These are phyloP conservation scores for Mormyrops boulengeri DNA, from an alignment of 2,797 vertebrate genomes.

Conservation along the genomic window DNA sequence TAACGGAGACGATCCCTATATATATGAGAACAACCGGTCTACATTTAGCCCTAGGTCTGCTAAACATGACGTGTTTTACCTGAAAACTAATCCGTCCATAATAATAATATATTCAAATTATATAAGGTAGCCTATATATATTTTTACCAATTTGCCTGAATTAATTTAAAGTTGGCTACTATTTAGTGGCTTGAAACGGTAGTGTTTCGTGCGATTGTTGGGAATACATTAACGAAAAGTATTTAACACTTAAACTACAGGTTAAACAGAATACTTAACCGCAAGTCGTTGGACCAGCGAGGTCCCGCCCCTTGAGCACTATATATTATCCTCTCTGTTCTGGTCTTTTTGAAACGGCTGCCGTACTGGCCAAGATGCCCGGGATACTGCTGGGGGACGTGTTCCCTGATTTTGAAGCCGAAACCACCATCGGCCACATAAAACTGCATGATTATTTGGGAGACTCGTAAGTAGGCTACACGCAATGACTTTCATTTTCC, in stretches of 20 bases:
- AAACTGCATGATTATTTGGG: slow-evolving; percentile 86
- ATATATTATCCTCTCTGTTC: not conserved
- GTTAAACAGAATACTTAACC: not conserved
- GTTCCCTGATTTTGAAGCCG: slow-evolving; percentile 86
- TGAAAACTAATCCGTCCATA: not conserved
- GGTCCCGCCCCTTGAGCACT: not conserved
- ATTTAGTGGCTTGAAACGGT: not conserved
- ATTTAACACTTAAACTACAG: not conserved
- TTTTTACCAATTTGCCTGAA: not conserved
- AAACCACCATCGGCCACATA: slow-evolving; percentile 81
- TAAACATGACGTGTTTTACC: not conserved
- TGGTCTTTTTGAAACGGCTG: no score
- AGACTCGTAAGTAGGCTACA: slow-evolving; percentile 72
- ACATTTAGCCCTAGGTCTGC: not conserved
- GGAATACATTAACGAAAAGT: not conserved
- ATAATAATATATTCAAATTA: not conserved
- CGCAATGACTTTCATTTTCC: not conserved
- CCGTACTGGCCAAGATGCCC: slow-evolving; percentile 58
- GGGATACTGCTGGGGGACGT: slow-evolving; percentile 83
- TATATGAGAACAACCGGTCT: not conserved
- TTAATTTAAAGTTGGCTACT: not conserved
- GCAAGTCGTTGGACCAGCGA: not conserved
- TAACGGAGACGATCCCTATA: not conserved
- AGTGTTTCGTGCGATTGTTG: not conserved
- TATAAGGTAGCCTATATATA: no score